Evolutionary conservation across 2,888 invertebrate genomes (phyloP).

Genomic region (Catocala sponsa): DNA sequence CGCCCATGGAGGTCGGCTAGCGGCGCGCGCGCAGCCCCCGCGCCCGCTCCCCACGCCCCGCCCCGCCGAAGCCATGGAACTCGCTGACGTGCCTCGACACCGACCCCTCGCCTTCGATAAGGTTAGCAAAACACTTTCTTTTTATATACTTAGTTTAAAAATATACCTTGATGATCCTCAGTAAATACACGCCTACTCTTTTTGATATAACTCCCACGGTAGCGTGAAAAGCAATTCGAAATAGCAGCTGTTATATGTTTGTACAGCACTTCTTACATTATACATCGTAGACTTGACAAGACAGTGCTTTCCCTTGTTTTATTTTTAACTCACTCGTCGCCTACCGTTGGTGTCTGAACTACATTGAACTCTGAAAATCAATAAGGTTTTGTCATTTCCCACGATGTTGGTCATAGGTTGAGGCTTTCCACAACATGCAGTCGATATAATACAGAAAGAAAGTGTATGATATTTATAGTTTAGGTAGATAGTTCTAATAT

Average conservation of each 20-base stretch:
- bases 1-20: conserved; percentile 96
- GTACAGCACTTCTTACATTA: conserved; percentile 29
- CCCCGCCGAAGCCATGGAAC: conserved; percentile 90
- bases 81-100: conserved; percentile 85
- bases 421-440: too few relatives aligned
- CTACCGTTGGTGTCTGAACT: conserved; percentile 34
- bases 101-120: conserved; percentile 93
- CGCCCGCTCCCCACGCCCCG: conserved; percentile 90
- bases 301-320: conserved; percentile 55
- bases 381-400: conserved; percentile 54
- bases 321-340: conserved; percentile 55
- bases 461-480: too few relatives aligned
- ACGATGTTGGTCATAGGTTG: conserved; percentile 14
- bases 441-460: too few relatives aligned
- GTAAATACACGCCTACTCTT: too few relatives aligned
- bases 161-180: too few relatives aligned
- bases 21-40: conserved; percentile 87
- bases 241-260: background rate
- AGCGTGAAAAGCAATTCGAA: too few relatives aligned
- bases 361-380: conserved; percentile 59
- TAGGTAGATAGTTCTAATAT: too few relatives aligned
- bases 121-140: conserved; percentile 70
- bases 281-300: conserved; percentile 35
- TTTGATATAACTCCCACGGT: too few relatives aligned
- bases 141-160: background rate